phyloP scores from a whole-genome alignment of 2,113 vertebrate genomes.

The Todiramphus chloris region DNA sequence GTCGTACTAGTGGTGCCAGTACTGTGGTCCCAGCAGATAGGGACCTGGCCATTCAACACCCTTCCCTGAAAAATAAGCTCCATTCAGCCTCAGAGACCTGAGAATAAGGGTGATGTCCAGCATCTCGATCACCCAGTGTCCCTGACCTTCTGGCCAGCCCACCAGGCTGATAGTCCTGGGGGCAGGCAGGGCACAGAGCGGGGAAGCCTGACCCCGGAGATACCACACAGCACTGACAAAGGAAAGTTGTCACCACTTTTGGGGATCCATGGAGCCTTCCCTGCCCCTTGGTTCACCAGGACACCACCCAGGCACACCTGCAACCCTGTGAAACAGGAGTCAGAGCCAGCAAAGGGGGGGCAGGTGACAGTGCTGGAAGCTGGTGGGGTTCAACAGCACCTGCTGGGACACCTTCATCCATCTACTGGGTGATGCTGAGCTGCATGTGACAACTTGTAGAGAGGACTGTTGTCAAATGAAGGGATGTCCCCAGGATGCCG shows the following conservation, averaged over 20 bases:
- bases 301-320: background rate
- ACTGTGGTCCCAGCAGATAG: background rate
- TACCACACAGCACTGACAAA: background rate
- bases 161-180: background rate
- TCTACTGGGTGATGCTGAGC: background rate
- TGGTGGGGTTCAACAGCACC: background rate
- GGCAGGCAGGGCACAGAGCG: background rate
- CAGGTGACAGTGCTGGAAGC: background rate
- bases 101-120: background rate
- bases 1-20: rapidly evolving
- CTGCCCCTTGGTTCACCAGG: background rate
- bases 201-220: background rate
- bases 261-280: background rate
- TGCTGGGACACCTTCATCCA: background rate
- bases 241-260: background rate
- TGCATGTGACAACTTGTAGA: background rate
- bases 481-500: background rate
- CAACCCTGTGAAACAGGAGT: background rate
- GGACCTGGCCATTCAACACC: rapidly evolving
- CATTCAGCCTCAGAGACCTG: background rate
- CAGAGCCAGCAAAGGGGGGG: background rate
- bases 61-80: background rate
- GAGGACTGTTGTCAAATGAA: background rate
- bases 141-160: background rate
- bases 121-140: background rate